phyloP scores from a whole-genome alignment of 2,113 vertebrate genomes.

The Trematomus loennbergii region DNA sequence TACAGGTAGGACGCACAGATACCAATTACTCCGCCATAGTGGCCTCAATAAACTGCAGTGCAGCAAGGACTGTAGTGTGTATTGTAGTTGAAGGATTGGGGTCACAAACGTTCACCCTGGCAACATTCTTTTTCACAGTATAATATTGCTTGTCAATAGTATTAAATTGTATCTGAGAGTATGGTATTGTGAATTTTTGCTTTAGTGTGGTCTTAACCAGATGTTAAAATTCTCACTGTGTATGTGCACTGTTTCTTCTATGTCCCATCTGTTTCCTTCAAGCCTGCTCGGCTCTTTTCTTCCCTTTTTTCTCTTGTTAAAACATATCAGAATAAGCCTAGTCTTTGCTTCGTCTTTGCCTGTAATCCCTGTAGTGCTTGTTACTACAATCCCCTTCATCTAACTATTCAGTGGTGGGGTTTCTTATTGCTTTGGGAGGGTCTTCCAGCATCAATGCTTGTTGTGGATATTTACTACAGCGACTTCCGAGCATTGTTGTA shows the following conservation, averaged over 20 bases:
- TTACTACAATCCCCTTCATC: constrained; percentile 67
- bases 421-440: constrained; percentile 61
- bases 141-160: neutral
- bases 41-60: neutral
- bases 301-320: constrained; percentile 48
- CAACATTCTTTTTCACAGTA: neutral
- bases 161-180: neutral
- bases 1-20: constrained; percentile 13
- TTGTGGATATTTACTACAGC: constrained; percentile 66
- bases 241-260: constrained; percentile 14
- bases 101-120: constrained; percentile 3
- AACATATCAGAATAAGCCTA: constrained; percentile 54
- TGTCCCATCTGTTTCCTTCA: constrained; percentile 23
- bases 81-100: neutral
- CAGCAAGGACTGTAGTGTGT: neutral
- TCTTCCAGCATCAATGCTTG: constrained; percentile 40
- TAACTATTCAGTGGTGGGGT: constrained; percentile 55
- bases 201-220: constrained; percentile 15
- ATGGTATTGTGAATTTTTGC: constrained; percentile 12
- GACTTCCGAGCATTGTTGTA: constrained; percentile 48
- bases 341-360: constrained; percentile 50
- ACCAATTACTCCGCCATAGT: constrained; percentile 41
- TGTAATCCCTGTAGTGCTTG: constrained; percentile 66
- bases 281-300: constrained; percentile 23
- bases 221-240: constrained; percentile 45